Evolutionary conservation across 2,888 invertebrate species (phyloP).

Genomic region (Drosophila helvetica): DNA sequence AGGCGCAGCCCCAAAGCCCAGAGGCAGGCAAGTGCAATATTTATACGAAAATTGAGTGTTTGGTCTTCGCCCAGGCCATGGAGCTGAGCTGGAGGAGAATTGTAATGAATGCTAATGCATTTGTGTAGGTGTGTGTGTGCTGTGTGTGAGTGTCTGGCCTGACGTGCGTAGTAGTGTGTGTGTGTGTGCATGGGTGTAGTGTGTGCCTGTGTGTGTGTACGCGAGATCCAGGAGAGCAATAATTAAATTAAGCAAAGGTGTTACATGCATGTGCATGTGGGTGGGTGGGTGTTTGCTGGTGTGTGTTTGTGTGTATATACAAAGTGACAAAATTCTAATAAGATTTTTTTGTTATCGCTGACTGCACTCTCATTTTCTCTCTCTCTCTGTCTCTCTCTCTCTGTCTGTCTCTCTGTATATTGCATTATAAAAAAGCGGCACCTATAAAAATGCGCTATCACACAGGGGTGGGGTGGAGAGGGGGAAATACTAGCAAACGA

Average conservation of each 20-base stretch:
- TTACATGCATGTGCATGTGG: slow-evolving; percentile 52
- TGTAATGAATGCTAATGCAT: slow-evolving; percentile 72
- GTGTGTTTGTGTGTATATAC: slow-evolving; percentile 64
- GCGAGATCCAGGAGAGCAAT: slow-evolving; percentile 70
- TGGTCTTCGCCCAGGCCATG: slow-evolving; percentile 39
- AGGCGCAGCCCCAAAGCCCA: slow-evolving; percentile 45
- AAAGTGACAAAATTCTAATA: slow-evolving; percentile 73
- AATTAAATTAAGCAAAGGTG: slow-evolving; percentile 76
- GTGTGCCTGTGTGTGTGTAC: slow-evolving; percentile 55
- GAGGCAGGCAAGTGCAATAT: slow-evolving; percentile 60
- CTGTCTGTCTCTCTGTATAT: not conserved
- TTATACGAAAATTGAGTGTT: slow-evolving; percentile 54
- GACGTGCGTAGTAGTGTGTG: slow-evolving; percentile 7
- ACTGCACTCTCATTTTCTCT: slow-evolving; percentile 20
- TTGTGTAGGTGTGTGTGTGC: slow-evolving; percentile 34
- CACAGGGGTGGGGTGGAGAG: slow-evolving; percentile 37
- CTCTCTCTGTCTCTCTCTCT: not conserved
- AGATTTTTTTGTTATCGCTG: slow-evolving; percentile 65
- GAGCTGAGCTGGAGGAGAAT: slow-evolving; percentile 32
- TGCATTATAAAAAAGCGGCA: slow-evolving; percentile 28
- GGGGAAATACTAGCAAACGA: slow-evolving; percentile 67
- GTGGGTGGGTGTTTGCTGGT: slow-evolving; percentile 32
- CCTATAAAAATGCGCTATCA: slow-evolving; percentile 42
- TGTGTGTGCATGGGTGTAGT: slow-evolving; percentile 1
- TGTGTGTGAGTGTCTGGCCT: slow-evolving; percentile 35